Base-by-base conservation (phyloP, 2,113 vertebrate genomes). In the Peromyscus polionotus region DNA sequence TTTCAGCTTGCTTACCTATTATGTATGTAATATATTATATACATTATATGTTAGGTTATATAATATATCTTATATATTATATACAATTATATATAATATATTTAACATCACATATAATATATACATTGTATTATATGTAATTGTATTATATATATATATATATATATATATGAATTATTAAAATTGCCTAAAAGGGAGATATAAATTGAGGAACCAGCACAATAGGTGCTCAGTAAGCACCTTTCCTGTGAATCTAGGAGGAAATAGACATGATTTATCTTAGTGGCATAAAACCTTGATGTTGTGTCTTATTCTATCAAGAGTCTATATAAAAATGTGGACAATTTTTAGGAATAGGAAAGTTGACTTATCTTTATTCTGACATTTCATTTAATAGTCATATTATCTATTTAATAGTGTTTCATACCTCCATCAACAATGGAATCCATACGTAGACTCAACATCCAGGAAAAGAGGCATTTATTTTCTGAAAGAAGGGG, bases 281-380 rank as follows among this genome's bases (percentile, higher is more conserved):
- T 45, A 75, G 31, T 86, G 88, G 26, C n/a, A 48, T 88, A 76
- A 86, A 85, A 88, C 89, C 14, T 81, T 36, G 1, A 70, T 67
- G 6, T 51, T 79, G 26, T 26, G 36, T 88, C 76, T 81, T 61
- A n/a, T 24, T 24, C 88, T 75, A n/a, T 24, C 28, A 59, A 92
- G 76, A 54, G 22, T 24, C 36, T 63, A 12, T 63, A 31, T 91
- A 81, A 95, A 93, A 95, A 73, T n/a, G 17, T 81, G 10, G 5
- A 63, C 4, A 45, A 39, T 85, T 12, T 75, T 88, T 96, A 75
- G 16, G 6, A 63, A 90, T 91, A 51, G 26, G 67, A 92, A 93
- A 57, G 11, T 63, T 79, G 51, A 63, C 7, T 63, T 95, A n/a
- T 93, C 22, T 45, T 95, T 94, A 83, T 79, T 75, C 1, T 90